Evolutionary conservation across 2,797 vertebrate genomes (phyloP), one percentile per base, ranked within the genome.

Genomic region (Sarcoramphus papa): DNA sequence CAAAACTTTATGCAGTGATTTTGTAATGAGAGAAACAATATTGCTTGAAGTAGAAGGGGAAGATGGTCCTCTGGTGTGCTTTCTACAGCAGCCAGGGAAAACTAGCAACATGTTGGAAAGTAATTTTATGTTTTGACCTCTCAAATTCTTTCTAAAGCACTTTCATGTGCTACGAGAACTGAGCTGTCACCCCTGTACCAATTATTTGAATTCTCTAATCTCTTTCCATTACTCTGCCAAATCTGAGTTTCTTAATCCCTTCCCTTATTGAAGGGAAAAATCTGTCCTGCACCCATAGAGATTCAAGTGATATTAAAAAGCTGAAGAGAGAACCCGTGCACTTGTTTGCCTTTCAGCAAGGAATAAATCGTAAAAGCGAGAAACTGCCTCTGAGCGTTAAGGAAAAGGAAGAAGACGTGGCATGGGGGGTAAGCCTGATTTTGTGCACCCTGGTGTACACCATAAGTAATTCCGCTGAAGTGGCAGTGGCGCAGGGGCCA

Each of bases 21-120:
- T 97, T 95, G 40, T 93, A 97, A 92, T 67, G 70, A 88, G 76
- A 95, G 81, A 93, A 88, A 94, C 53, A 86, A 88, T 92, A 89
- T 76, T 79, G 69, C 74, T 90, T 85, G 62, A 76, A 91, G 77
- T 14, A 80, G 84, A 92, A 92, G 27, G 62, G 14, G 21, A 16
- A 94, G 93, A 96, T 96, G 13, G 10, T 64, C 79, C 82, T 96
- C 92, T 77, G 18, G 30, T 76, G 92, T 85, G 78, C 24, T 96
- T 89, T 80, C 68, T 89, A 33, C 56, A 87, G 43, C 53, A 92
- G 40, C 25, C 35, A 40, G 63, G 70, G 82, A 87, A 88, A 94
- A 78, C 84, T 73, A 94, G 41, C 27, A 91, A 51, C 70, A 70
- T 53, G 37, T 35, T 72, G 64, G 72, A 88, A 92, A 94, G 85